Percentiles rank a stretch among this genome's conserved stretches.
Evolutionary conservation across 2,888 invertebrate genomes (phyloP).

Genomic region (Masnerella sp.): DNA sequence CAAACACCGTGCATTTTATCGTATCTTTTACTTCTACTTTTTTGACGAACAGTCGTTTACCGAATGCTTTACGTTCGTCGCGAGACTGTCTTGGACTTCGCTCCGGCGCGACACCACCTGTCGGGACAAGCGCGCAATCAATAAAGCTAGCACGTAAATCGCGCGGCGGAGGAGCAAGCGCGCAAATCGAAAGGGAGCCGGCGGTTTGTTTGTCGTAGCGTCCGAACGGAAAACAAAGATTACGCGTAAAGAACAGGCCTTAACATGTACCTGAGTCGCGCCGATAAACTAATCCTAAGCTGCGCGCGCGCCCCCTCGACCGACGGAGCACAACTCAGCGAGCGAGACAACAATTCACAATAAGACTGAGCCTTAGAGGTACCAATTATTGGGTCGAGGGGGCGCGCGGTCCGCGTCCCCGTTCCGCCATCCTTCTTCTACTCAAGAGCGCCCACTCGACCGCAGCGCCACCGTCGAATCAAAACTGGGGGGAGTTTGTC

Average conservation of each 20-base stretch:
- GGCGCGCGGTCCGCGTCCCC: conserved; percentile 58
- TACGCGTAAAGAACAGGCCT: conserved; percentile 74
- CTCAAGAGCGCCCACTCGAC: too few relatives aligned
- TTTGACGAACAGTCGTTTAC: conserved; percentile 9
- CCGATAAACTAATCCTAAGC: conserved; percentile 63
- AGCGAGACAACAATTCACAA: conserved; percentile 65
- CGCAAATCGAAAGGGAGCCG: neutral
- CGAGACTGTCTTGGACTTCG: too few relatives aligned
- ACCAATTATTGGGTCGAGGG: conserved; percentile 61
- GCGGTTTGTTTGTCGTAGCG: conserved; percentile 25
- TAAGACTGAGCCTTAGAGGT: conserved; percentile 75
- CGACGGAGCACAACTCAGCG: conserved; percentile 67
- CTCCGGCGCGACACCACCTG: too few relatives aligned
- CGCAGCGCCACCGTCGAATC: conserved; percentile 37
- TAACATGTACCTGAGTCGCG: conserved; percentile 75
- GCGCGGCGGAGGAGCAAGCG: neutral
- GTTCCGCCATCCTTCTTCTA: conserved; percentile 16
- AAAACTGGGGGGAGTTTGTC: conserved; percentile 68
- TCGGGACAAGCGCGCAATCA: too few relatives aligned
- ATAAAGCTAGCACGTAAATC: conserved; percentile 30
- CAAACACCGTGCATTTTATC: conserved; percentile 53
- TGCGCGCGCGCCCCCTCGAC: conserved; percentile 51
- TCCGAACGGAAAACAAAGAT: conserved; percentile 28
- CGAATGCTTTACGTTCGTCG: conserved; percentile 21
- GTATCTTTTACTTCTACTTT: conserved; percentile 34